phyloP scores from a whole-genome alignment of 2,888 invertebrate genomes.

The Eucriotettix oculatus region DNA sequence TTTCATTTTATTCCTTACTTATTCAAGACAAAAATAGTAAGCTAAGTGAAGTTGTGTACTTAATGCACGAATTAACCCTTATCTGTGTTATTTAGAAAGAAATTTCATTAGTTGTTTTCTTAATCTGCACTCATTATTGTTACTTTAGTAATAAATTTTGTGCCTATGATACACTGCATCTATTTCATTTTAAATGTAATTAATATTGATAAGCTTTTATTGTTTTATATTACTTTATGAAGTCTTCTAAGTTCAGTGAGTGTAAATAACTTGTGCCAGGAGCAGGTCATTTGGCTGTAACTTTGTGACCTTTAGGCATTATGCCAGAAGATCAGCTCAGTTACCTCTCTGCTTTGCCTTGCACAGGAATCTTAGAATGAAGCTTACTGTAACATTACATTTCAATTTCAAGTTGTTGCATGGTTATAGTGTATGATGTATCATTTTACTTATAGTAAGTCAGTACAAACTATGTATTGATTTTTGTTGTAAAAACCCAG shows the following conservation, averaged over 20 bases:
- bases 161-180: background rate
- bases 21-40: too few relatives aligned
- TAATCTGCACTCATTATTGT: too few relatives aligned
- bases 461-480: too few relatives aligned
- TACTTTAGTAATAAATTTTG: too few relatives aligned
- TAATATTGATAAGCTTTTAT: background rate
- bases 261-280: constrained; percentile 12
- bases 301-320: constrained; percentile 11
- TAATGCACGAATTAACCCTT: too few relatives aligned
- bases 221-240: background rate
- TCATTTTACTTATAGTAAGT: too few relatives aligned
- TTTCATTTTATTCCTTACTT: too few relatives aligned
- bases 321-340: constrained; percentile 12
- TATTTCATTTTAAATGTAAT: background rate
- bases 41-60: too few relatives aligned
- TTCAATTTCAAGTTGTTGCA: background rate
- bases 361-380: constrained; percentile 7
- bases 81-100: background rate
- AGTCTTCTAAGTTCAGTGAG: background rate
- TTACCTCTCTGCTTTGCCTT: constrained; percentile 14
- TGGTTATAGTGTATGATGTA: too few relatives aligned
- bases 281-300: constrained; percentile 11
- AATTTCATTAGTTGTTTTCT: too few relatives aligned
- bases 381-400: background rate
- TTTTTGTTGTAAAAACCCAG: too few relatives aligned